phyloP scores from a whole-genome alignment of 2,797 vertebrate species.

The Chloroceryle inda region DNA sequence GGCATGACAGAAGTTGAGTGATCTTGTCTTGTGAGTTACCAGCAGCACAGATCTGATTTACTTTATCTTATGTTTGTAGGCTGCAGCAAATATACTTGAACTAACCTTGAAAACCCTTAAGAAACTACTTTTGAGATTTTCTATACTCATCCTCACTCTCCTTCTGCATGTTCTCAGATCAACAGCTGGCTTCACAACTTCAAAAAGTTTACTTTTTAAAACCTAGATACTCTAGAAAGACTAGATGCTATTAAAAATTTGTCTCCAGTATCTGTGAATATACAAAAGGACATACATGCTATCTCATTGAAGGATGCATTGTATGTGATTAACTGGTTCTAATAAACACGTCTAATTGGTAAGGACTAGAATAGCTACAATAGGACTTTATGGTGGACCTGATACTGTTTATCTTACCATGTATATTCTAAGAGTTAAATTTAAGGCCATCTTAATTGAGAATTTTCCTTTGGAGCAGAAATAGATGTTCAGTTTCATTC shows the following conservation, averaged over 20 bases:
- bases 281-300: background rate
- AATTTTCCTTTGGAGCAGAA: background rate
- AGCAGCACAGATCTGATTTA: background rate
- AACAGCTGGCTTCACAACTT: background rate
- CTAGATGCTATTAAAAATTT: background rate
- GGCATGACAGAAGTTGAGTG: background rate
- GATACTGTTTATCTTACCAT: background rate
- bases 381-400: background rate
- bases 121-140: background rate
- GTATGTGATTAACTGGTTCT: background rate
- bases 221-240: background rate
- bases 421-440: background rate
- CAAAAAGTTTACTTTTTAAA: background rate
- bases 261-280: background rate
- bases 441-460: background rate
- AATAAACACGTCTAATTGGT: background rate
- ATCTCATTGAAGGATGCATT: background rate
- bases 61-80: background rate
- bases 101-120: background rate
- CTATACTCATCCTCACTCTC: background rate
- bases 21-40: background rate
- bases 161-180: background rate
- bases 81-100: background rate
- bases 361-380: background rate
- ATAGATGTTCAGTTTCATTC: background rate